Evolutionary conservation across 2,113 vertebrate genomes (phyloP).

Genomic region (Grammomys surdaster): DNA sequence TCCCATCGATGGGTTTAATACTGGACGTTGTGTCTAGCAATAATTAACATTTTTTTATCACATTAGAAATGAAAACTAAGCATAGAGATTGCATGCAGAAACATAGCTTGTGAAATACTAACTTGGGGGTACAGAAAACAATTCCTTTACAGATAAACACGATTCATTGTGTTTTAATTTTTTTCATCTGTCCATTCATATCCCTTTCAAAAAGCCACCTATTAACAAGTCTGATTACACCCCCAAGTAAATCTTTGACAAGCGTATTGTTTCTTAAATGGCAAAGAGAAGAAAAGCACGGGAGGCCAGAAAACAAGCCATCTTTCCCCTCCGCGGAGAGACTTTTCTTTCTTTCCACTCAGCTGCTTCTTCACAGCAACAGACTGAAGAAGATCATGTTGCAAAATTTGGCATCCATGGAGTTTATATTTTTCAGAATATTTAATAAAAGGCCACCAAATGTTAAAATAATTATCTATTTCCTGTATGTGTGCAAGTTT

Average conservation of each 20-base stretch:
- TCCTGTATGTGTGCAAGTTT: slow-evolving; percentile 77
- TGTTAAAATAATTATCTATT: slow-evolving; percentile 82
- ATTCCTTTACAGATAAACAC: slow-evolving; percentile 39
- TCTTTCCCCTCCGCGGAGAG: slow-evolving; percentile 66
- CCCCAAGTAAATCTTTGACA: slow-evolving; percentile 23
- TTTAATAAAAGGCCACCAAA: slow-evolving; percentile 85
- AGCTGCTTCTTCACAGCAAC: slow-evolving; percentile 74
- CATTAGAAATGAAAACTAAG: background rate
- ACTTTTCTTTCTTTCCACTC: slow-evolving; percentile 65
- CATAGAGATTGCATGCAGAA: background rate
- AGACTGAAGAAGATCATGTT: slow-evolving; percentile 81
- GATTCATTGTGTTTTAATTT: slow-evolving; percentile 20
- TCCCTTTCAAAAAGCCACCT: background rate
- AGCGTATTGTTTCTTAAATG: slow-evolving; percentile 55
- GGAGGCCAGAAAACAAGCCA: slow-evolving; percentile 48
- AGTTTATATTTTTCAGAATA: slow-evolving; percentile 85
- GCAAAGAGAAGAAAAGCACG: background rate
- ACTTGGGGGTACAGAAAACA: background rate
- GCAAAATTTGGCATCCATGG: slow-evolving; percentile 75
- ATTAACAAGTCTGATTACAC: slow-evolving; percentile 35
- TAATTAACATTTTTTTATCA: background rate
- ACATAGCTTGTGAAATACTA: background rate
- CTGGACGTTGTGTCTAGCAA: background rate
- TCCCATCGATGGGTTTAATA: background rate
- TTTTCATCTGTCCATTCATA: background rate